Percentiles rank a stretch among this genome's conserved stretches.
phyloP scores from a whole-genome alignment of 1,140 invertebrate species.

The Sogatella furcifera region DNA sequence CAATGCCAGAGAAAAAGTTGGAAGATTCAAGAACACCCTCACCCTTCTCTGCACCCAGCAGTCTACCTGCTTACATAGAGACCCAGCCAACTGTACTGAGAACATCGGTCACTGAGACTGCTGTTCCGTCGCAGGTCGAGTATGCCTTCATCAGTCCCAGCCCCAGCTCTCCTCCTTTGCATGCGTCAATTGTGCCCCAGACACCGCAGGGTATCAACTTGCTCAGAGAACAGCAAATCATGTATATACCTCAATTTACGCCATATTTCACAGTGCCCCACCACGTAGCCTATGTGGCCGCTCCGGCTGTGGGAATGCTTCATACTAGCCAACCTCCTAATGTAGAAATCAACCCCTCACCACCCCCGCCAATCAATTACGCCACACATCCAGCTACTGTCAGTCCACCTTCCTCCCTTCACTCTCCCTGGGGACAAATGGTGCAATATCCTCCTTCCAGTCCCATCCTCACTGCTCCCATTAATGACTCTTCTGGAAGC shows the following conservation, averaged over 20 bases:
- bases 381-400: slow-evolving; percentile 18
- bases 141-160: background rate
- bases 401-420: background rate
- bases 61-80: too few relatives aligned
- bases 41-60: too few relatives aligned
- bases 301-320: background rate
- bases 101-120: background rate
- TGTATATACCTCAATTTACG: background rate
- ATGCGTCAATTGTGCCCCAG: background rate
- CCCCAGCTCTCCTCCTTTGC: background rate
- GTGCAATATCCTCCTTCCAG: slow-evolving; percentile 19
- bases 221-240: background rate
- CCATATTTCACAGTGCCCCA: background rate
- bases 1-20: too few relatives aligned
- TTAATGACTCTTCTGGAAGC: background rate
- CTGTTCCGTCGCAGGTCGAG: background rate
- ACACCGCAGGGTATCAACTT: background rate
- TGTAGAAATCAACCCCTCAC: background rate
- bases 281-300: background rate
- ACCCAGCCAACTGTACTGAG: background rate
- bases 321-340: background rate
- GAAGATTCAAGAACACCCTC: too few relatives aligned
- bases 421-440: slow-evolving; percentile 23
- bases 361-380: slow-evolving; percentile 25
- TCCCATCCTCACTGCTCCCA: background rate